A percentile compares a stretch with the other conserved stretches of the same genome.
phyloP scores from a whole-genome alignment of 53 echinoderm and acorn worm genomes.

The Apostichopus leukothele region DNA sequence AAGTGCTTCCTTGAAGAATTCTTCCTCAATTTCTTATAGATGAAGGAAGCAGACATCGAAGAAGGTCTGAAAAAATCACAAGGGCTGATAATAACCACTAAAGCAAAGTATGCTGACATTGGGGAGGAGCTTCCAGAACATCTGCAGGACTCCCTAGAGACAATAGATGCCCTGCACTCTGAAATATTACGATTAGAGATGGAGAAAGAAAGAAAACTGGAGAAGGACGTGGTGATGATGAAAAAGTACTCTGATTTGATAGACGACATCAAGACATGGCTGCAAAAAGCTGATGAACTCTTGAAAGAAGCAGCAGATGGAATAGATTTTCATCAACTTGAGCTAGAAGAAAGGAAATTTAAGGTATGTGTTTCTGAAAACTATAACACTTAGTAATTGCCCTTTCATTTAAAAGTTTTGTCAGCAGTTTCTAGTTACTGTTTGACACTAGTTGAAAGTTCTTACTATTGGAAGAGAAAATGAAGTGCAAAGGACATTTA shows the following conservation, averaged over 20 bases:
- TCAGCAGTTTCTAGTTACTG: too few species aligned
- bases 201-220: constrained; percentile 57
- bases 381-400: too few species aligned
- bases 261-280: constrained; percentile 70
- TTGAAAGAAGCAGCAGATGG: constrained; percentile 65
- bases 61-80: constrained; percentile 76
- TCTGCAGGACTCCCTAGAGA: constrained; percentile 69
- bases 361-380: constrained; percentile 7
- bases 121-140: constrained; percentile 72
- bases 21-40: constrained; percentile 44
- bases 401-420: too few species aligned
- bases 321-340: constrained; percentile 65
- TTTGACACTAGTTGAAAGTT: too few species aligned
- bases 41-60: constrained; percentile 66
- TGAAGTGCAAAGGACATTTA: too few species aligned
- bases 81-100: constrained; percentile 73
- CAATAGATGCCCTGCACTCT: constrained; percentile 71
- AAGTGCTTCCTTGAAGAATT: too few species aligned
- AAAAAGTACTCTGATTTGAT: constrained; percentile 60
- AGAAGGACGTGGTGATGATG: constrained; percentile 67
- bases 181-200: constrained; percentile 69
- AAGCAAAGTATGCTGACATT: constrained; percentile 81
- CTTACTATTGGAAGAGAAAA: too few species aligned
- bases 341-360: background rate
- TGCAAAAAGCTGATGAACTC: constrained; percentile 65